phyloP scores from a whole-genome alignment of 2,888 invertebrate species.

The Volucella inflata region DNA sequence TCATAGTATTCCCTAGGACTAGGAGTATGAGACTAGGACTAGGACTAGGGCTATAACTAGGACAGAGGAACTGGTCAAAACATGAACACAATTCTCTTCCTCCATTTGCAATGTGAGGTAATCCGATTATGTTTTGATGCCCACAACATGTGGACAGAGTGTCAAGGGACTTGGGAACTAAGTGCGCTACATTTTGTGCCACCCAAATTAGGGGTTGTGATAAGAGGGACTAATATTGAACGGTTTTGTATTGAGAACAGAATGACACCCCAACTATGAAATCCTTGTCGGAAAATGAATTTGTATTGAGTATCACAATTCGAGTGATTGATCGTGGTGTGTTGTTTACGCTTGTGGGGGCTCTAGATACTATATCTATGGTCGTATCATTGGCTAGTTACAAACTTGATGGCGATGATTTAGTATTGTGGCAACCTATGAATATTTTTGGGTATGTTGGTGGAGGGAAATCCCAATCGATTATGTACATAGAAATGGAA shows the following conservation, averaged over 20 bases:
- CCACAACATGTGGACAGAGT: slow-evolving; percentile 19
- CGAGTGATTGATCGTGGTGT: slow-evolving; percentile 68
- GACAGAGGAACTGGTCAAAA: slow-evolving; percentile 15
- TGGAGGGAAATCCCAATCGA: slow-evolving; percentile 18
- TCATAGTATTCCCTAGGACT: too few species aligned
- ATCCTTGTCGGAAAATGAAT: slow-evolving; percentile 54
- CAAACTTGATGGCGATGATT: slow-evolving; percentile 30
- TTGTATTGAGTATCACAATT: slow-evolving; percentile 70
- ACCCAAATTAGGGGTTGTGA: slow-evolving; percentile 13
- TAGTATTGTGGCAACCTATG: slow-evolving; percentile 55
- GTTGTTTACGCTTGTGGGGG: slow-evolving; percentile 5
- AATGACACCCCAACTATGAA: slow-evolving; percentile 26
- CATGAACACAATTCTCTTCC: too few species aligned
- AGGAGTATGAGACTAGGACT: not conserved
- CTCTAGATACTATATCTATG: slow-evolving; percentile 62
- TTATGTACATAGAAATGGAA: slow-evolving; percentile 45
- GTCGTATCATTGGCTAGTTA: slow-evolving; percentile 22
- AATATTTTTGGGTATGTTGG: slow-evolving; percentile 46
- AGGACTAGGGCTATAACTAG: not conserved
- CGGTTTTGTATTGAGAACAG: not conserved
- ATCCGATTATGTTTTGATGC: slow-evolving; percentile 61
- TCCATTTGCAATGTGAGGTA: slow-evolving; percentile 48
- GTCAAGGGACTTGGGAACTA: slow-evolving; percentile 20
- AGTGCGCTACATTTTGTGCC: not conserved
- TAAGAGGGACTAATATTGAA: slow-evolving; percentile 11